Base-by-base conservation (phyloP, 2,888 invertebrate species). In the Ormia ochracea region DNA sequence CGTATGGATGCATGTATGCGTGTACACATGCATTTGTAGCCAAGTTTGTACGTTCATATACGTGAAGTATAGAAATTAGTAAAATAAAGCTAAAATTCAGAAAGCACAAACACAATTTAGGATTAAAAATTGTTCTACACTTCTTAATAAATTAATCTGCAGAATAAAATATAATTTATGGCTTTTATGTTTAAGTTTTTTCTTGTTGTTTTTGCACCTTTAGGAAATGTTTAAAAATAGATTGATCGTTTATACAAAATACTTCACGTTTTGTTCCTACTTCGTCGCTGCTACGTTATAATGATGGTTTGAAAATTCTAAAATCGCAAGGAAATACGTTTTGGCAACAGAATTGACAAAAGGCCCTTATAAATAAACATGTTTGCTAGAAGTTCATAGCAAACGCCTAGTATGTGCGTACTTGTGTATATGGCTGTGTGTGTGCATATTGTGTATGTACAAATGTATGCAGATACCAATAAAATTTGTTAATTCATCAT, bases 151-250 rank as follows among this genome's bases (percentile, higher is more conserved):
- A 45, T 56, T 17, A 21, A 21, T 48, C n/a, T 45, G 4, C 23
- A 48, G 12, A 41, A n/a, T 17, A 61, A 14, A 31, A 7, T 54
- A 54, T 41, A 41, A 36, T 69, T 26, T 45, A 23, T 45, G 23
- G 21, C 23, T 56, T 54, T 36, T 26, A 48, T 36, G 33, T 45
- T 12, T 17, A 45, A 69, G 41, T 31, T 52, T 50, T 48, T 48
- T 10, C 21, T 38, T 33, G 9, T 28, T 21, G 9, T 50, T 59
- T 36, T 63, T 54, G 28, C 10, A 12, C 52, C 54, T 48, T 33
- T 43, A 65, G 33, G 19, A 45, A 63, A 63, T 73, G 38, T 63
- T 54, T 48, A 56, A 56, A 73, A 33, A 48, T 65, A 73, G 68
- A 75, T 75, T 61, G 43, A 59, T 52, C 68, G 33, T 75, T 75